Evolutionary conservation across 2,797 vertebrate species (phyloP).

Genomic region (Prunella strophiata): DNA sequence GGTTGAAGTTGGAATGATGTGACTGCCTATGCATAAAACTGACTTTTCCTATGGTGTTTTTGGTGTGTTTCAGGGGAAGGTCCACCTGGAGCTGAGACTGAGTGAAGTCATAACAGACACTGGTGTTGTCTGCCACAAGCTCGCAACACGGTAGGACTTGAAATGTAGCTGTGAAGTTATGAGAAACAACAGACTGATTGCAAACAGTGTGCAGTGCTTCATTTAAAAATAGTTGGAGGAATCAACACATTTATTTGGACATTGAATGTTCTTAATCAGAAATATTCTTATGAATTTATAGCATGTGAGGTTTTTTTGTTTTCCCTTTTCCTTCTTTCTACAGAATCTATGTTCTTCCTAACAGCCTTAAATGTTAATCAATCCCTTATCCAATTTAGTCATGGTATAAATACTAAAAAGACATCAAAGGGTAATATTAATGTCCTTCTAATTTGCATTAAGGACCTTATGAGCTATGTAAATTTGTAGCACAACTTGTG

Average conservation of each 20-base stretch:
- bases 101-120: slow-evolving; percentile 98
- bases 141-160: slow-evolving; percentile 89
- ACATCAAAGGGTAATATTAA: neutral
- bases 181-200: neutral
- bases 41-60: neutral
- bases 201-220: neutral
- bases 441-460: neutral
- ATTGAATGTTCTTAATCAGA: neutral
- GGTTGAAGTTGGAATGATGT: neutral
- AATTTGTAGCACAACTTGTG: neutral
- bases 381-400: neutral
- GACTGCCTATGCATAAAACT: neutral
- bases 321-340: neutral
- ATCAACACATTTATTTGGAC: neutral
- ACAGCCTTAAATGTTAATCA: slow-evolving; percentile 1
- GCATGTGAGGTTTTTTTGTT: neutral
- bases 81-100: slow-evolving; percentile 94
- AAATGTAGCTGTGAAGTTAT: neutral
- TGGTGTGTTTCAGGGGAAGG: slow-evolving; percentile 88
- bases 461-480: neutral
- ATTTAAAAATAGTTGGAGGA: neutral
- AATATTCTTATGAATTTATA: neutral
- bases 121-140: slow-evolving; percentile 92
- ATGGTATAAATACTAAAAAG: neutral
- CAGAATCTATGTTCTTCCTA: neutral